Evolutionary conservation across 2,113 vertebrate genomes (phyloP).

Genomic region (Heterochromis multidens): DNA sequence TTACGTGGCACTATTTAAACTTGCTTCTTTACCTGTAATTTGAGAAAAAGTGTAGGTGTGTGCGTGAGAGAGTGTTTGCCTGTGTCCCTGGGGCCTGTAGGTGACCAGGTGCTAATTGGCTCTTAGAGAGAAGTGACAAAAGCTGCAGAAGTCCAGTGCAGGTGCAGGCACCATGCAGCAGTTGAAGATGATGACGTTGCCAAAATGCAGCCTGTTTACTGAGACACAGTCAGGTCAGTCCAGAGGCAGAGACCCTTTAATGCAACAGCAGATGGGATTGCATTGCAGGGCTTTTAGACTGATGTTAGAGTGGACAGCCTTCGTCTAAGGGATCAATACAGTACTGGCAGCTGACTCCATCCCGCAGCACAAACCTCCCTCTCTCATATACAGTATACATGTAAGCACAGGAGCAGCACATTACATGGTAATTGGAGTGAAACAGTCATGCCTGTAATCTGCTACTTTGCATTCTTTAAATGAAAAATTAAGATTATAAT

Average conservation of each 20-base stretch:
- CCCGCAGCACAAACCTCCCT: conserved; percentile 41
- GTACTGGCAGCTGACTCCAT: conserved; percentile 50
- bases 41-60: conserved; percentile 23
- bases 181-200: conserved; percentile 34
- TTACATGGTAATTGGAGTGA: conserved; percentile 1
- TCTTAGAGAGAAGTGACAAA: conserved; percentile 52
- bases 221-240: conserved; percentile 43
- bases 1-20: conserved; percentile 36
- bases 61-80: conserved; percentile 19
- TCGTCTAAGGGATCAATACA: conserved; percentile 56
- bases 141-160: conserved; percentile 21
- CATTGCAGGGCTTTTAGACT: conserved; percentile 69
- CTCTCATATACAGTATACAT: conserved; percentile 7
- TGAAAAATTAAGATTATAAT: conserved; percentile 14
- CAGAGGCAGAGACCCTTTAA: conserved; percentile 37
- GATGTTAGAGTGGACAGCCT: conserved; percentile 57
- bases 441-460: not conserved
- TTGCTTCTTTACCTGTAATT: conserved; percentile 52
- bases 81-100: conserved; percentile 21
- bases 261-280: conserved; percentile 63
- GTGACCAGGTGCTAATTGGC: conserved; percentile 71
- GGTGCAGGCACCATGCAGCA: conserved; percentile 40
- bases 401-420: conserved; percentile 10
- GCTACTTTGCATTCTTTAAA: conserved; percentile 10
- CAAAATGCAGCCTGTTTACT: conserved; percentile 37